phyloP scores from a whole-genome alignment of 2,797 vertebrate genomes.

The Muscicapa striata region DNA sequence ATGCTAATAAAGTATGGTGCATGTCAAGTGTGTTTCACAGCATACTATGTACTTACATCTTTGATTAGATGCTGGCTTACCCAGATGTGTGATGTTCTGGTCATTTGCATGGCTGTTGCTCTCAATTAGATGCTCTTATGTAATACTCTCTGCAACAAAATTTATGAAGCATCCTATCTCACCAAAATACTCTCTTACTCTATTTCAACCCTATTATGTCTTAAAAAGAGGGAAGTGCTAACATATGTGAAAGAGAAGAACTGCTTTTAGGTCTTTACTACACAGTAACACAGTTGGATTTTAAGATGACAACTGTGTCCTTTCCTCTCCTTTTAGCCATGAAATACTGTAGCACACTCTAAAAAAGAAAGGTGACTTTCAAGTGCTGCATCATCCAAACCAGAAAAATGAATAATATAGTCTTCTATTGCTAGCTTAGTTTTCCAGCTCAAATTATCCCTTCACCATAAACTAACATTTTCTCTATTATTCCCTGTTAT shows the following conservation, averaged over 20 bases:
- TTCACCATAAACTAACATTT: background rate
- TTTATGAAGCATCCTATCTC: background rate
- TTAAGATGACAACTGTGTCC: background rate
- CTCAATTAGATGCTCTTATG: background rate
- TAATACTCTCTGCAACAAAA: background rate
- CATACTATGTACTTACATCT: background rate
- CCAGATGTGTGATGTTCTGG: background rate
- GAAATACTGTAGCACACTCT: background rate
- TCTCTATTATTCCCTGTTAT: background rate
- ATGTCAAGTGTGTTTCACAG: background rate
- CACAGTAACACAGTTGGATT: background rate
- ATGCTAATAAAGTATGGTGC: background rate
- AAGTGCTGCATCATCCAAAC: background rate
- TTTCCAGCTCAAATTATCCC: background rate
- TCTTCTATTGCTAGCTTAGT: background rate
- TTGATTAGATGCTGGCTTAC: background rate
- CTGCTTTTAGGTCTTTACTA: background rate
- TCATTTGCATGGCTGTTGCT: background rate
- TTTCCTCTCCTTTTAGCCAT: background rate
- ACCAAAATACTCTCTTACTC: background rate
- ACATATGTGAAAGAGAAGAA: background rate
- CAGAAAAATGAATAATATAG: background rate
- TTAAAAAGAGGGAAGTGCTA: background rate
- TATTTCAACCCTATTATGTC: background rate
- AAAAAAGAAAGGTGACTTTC: background rate